Evolutionary conservation across 2,888 invertebrate genomes (phyloP).

Genomic region (Erebia palarica): DNA sequence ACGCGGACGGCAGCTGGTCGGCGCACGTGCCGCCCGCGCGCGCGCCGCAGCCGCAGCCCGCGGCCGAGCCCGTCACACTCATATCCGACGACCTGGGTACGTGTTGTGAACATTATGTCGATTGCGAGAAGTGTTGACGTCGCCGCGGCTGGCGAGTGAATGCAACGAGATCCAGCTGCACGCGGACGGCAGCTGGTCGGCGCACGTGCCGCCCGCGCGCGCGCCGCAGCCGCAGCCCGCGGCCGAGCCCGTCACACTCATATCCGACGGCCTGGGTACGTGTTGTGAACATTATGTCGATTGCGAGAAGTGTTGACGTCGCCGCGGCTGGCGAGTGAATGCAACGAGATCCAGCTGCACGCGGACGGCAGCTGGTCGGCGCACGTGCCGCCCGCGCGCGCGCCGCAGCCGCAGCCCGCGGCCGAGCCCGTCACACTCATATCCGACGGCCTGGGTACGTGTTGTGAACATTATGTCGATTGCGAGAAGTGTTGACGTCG

Average conservation of each 20-base stretch:
- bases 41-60: conserved; percentile 76
- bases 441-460: neutral
- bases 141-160: no score
- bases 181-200: conserved; percentile 89
- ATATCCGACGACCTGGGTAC: conserved; percentile 89
- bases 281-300: no score
- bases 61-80: conserved; percentile 83
- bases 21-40: conserved; percentile 86
- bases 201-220: no score
- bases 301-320: conserved; percentile 91
- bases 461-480: conserved; percentile 51
- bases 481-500: conserved; percentile 62
- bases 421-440: neutral
- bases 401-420: no score
- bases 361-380: neutral
- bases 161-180: no score
- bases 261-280: conserved; percentile 88
- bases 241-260: conserved; percentile 71
- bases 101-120: no score
- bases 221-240: no score
- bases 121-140: no score
- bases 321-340: conserved; percentile 85
- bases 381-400: no score
- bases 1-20: conserved; percentile 93
- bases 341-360: conserved; percentile 88